Conservation (phyloP, 2,888 invertebrate species). For the Drosophila niveifrons region DNA sequence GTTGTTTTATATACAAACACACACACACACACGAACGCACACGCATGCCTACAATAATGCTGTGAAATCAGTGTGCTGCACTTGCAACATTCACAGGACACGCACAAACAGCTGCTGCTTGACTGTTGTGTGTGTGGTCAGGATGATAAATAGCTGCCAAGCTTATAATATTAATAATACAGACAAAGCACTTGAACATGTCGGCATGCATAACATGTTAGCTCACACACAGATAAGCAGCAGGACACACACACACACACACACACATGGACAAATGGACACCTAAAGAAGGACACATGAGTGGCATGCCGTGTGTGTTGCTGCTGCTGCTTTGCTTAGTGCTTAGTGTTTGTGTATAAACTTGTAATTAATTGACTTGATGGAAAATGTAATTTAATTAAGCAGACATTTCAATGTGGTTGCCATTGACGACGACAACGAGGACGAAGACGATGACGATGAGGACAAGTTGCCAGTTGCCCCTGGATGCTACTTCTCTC, state of each 20-base stretch:
- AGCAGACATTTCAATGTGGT: slow-evolving; percentile 73
- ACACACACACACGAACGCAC: slow-evolving; percentile 32
- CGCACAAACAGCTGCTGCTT: slow-evolving; percentile 18
- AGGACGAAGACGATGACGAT: slow-evolving; percentile 10
- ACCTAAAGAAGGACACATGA: slow-evolving; percentile 22
- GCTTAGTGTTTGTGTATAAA: slow-evolving; percentile 63
- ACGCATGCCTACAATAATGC: slow-evolving; percentile 26
- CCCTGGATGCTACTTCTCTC: slow-evolving; percentile 27
- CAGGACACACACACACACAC: slow-evolving; percentile 10
- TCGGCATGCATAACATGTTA: slow-evolving; percentile 76
- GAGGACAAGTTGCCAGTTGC: slow-evolving; percentile 12
- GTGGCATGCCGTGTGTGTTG: slow-evolving; percentile 35
- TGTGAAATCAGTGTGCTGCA: slow-evolving; percentile 60
- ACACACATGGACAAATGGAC: slow-evolving; percentile 25
- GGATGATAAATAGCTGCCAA: slow-evolving; percentile 79
- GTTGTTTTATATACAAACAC: slow-evolving; percentile 71
- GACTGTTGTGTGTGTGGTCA: slow-evolving; percentile 35
- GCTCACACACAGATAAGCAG: slow-evolving; percentile 50
- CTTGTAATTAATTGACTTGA: slow-evolving; percentile 81
- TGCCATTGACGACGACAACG: slow-evolving; percentile 51
- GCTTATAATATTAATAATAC: slow-evolving; percentile 83
- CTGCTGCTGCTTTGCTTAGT: slow-evolving; percentile 3
- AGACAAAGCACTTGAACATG: slow-evolving; percentile 79
- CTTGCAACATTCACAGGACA: slow-evolving; percentile 43
- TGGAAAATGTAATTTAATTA: slow-evolving; percentile 83